Base-by-base conservation (phyloP, 1,140 invertebrate genomes). In the Tetramorium parvispinum region DNA sequence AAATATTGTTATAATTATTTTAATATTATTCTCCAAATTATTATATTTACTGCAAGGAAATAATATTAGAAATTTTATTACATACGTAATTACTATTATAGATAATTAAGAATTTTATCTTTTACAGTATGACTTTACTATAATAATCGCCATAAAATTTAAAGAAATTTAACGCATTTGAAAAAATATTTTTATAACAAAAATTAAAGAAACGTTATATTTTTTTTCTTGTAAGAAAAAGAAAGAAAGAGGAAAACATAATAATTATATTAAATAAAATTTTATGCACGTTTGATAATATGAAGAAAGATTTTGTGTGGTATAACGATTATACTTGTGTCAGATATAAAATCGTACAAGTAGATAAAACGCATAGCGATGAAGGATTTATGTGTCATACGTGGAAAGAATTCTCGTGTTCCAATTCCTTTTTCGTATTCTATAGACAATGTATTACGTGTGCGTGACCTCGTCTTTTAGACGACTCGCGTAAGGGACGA, bases 381-480 rank as follows among this genome's bases (percentile, higher is more conserved):
- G 0, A 53, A 61, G 8, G 24, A 83, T 75, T 75, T n/a, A 49
- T 13, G 53, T n/a, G 40, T 13, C 11, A 32, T 57, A 57, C 37
- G 24, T 73, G 79, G 16, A 46, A 43, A 18, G 24, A 83, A 59
- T 83, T 83, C 53, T 75, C 4, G 18, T 49, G 21, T 16, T 32
- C 13, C 3, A n/a, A 46, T 57, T 82, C 24, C 18, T 59, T 73
- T 59, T 43, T 59, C 37, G 24, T 73, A 83, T 75, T 83, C 53
- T 5, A 7, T 46, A n/a, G 51, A 27, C 68, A 43, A 61, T 49
- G 43, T 24, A 46, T 83, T 75, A 59, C 24, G 53, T 40, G n/a
- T 75, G 43, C n/a, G 13, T 24, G n/a, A 75, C 68, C 79, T 83
- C 24, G 66, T 59, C 11, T 46, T 71, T 71, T 57, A 57, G 53